phyloP scores from a whole-genome alignment of 30 jellyfish, hydroid and myxozoan genomes.

The Aurelia sp. region DNA sequence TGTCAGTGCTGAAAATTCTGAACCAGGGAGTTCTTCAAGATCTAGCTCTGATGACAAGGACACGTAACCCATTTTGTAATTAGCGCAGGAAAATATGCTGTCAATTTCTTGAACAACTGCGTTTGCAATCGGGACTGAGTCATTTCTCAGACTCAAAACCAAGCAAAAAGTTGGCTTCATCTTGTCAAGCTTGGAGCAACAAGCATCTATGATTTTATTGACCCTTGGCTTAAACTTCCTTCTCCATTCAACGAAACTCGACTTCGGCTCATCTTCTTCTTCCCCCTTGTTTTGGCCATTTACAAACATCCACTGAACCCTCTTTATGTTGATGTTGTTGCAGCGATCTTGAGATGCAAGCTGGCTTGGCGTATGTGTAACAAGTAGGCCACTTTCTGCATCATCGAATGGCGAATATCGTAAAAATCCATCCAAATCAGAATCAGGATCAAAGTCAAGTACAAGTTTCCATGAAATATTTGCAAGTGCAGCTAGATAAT shows the following conservation, averaged over 20 bases:
- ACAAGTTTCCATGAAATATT: conserved; percentile 46
- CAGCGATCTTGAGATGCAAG: neutral
- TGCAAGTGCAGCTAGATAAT: conserved; percentile 3
- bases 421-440: conserved; percentile 32
- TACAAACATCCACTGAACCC: conserved; percentile 64
- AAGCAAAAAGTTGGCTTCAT: conserved; percentile 59
- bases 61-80: conserved; percentile 7
- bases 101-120: conserved; percentile 25
- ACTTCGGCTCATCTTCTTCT: conserved; percentile 15
- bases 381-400: conserved; percentile 17
- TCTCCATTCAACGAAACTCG: conserved; percentile 13
- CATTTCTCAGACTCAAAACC: conserved; percentile 13
- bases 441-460: conserved; percentile 35
- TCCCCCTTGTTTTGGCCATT: conserved; percentile 42
- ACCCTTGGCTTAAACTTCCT: conserved; percentile 18
- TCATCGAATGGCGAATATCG: neutral
- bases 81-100: neutral
- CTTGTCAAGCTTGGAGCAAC: conserved; percentile 37
- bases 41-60: conserved; percentile 43
- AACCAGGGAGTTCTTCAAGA: neutral
- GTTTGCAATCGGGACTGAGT: conserved; percentile 30
- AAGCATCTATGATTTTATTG: conserved; percentile 10
- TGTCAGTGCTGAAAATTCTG: conserved; percentile 15
- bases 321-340: neutral
- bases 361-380: conserved; percentile 21